Base-by-base conservation (phyloP, 2,797 vertebrate species). In the Simalia tracyae region DNA sequence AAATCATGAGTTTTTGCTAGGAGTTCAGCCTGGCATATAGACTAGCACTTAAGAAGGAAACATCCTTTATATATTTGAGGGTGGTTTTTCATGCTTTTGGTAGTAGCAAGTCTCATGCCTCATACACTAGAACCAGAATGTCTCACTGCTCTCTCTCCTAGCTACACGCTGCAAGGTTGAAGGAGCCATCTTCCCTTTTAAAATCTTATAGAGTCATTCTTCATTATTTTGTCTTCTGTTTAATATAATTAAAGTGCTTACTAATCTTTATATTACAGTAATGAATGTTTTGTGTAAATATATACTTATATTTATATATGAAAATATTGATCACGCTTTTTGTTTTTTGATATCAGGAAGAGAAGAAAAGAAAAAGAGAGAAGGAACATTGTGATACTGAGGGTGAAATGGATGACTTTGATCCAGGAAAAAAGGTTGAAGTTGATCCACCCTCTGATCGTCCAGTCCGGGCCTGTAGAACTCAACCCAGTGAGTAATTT, bases 291-390 rank as follows among this genome's bases (percentile, higher is more conserved):
- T 50, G 2, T 26, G 2, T 87, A 36, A 24, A 61, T 64, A 59
- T 63, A 0, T 54, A 9, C 9, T 72, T 36, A 12, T 86, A 59
- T 28, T 7, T 89, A 0, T 90, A 0, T 7, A 1, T 86, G 12
- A 9, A 66, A 68, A 0, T 9, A 0, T 15, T 93, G 92, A 7
- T 22, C 86, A 90, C 60, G 31, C 68, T 76, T 7, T 91, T 0
- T 1, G 92, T 46, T 31, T 66, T 93, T 64, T 14, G 90, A 0
- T 90, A 86, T 1, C 94, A 99, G 99, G 99, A 99, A 92, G 99
- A 99, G 96, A 99, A 99, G 96, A 99, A 99, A 96, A 98, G 99
- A 94, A 99, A 99, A 93, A 98, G 99, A 66, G 99, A 99, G 90
- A 98, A 98, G 92, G 99, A 99, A 19, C 99, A 98, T 88, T 98